Percentiles rank a stretch among this genome's conserved stretches.
Conservation (phyloP, 2,113 vertebrate species). For the Pyrgilauda ruficollis region DNA sequence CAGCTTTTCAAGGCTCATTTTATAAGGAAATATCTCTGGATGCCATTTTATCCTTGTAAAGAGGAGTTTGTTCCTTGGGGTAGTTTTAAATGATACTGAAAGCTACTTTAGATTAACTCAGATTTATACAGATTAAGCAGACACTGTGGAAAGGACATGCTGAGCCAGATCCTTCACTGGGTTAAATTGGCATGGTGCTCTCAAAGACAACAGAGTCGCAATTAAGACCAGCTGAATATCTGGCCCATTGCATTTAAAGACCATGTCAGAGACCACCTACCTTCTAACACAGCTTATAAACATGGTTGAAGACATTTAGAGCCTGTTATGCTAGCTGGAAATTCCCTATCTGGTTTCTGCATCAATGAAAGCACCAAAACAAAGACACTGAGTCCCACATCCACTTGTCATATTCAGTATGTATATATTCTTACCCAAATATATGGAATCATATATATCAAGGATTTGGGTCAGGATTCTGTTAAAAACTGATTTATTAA, state of each 20-base stretch:
- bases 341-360: background rate
- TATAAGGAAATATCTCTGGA: background rate
- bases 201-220: conserved; percentile 42
- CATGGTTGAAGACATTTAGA: conserved; percentile 28
- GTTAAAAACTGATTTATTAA: conserved; percentile 40
- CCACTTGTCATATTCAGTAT: background rate
- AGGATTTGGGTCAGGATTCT: background rate
- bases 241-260: conserved; percentile 48
- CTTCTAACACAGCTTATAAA: conserved; percentile 49
- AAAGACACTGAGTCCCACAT: background rate
- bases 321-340: conserved; percentile 16
- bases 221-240: conserved; percentile 67
- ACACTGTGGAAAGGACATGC: conserved; percentile 24
- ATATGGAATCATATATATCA: background rate
- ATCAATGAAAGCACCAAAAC: background rate
- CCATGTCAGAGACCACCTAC: conserved; percentile 51
- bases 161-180: conserved; percentile 9
- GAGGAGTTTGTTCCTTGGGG: background rate
- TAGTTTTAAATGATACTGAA: background rate
- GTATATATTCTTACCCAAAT: background rate
- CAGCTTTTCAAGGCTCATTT: background rate
- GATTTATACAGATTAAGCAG: conserved; percentile 41
- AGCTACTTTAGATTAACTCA: conserved; percentile 10
- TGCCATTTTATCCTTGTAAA: background rate
- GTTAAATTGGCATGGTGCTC: conserved; percentile 24